These are phyloP conservation scores for Ectemnius cavifrons DNA, from an alignment of 2,888 invertebrate species.

Conservation along the genomic window DNA sequence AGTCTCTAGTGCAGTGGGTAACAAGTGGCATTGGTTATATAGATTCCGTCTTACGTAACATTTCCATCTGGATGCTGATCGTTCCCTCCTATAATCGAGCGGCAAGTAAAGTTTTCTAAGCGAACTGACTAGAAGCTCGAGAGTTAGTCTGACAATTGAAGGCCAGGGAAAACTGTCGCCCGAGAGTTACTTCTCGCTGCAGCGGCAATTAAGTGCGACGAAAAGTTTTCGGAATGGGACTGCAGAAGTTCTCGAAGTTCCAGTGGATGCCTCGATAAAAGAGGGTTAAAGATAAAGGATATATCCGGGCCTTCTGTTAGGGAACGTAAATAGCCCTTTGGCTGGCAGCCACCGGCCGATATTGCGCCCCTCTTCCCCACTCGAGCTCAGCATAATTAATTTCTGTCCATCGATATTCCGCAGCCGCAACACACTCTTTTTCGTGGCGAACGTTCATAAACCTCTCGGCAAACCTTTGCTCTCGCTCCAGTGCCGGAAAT, in stretches of 20 bases:
- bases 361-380: constrained; percentile 30
- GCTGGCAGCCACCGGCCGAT: constrained; percentile 17
- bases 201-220: neutral
- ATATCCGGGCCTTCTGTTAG: constrained; percentile 9
- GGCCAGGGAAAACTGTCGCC: neutral
- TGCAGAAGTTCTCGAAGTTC: neutral
- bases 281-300: constrained; percentile 14
- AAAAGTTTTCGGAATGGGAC: neutral
- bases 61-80: neutral
- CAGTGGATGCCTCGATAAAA: neutral
- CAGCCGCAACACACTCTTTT: constrained; percentile 38
- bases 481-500: constrained; percentile 31
- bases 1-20: too few species aligned
- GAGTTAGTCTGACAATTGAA: neutral
- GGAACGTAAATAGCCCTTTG: constrained; percentile 34
- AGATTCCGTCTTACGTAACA: neutral
- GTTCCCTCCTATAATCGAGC: neutral
- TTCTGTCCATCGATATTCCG: constrained; percentile 53
- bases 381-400: constrained; percentile 49
- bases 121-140: neutral
- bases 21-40: too few species aligned
- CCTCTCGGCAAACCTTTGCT: constrained; percentile 16
- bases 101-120: neutral
- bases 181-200: neutral
- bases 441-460: constrained; percentile 38